Base-by-base conservation (phyloP, 1,140 invertebrate species). In the Sminthurides bifidus region DNA sequence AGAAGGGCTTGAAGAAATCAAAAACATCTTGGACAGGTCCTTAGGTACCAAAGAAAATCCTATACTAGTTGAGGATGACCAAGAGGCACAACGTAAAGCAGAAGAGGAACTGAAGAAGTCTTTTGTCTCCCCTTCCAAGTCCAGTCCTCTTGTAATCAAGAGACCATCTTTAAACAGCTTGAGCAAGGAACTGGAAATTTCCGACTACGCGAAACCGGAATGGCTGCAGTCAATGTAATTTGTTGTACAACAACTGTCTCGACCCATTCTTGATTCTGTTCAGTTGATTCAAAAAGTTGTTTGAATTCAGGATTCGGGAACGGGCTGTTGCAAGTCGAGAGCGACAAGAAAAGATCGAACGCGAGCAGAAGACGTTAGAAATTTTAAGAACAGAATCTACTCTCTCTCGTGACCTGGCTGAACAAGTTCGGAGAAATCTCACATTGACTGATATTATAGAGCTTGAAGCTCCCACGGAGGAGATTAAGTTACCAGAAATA, bases 381-480 rank as follows among this genome's bases (percentile, higher is more conserved):
- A 41, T 64, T 12, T 26, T 64, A 17, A 50, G 30, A 4, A 48
- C 40, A 3, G 38, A 58, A 40, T 60, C 58, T 1, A 58, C 31
- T 15, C 17, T 64, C 1, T 35, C 51, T 3, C 31, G 38, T 23
- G 49, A 51, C 33, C 14, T 54, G 5, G 29, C 33, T 12, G 48
- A 58, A 19, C 15, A 37, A 5, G 41, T 58, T 33, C 37, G 58
- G 14, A 54, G 52, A 19, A 55, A 58, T 23, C 35, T 64, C 3
- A 60, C 52, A 0, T 30, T 64, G 2, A 60, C 62, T 35, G 57
- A 64, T 38, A 58, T 64, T 17, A 64, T 64, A 23, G 56, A 54
- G 17, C 40, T 64, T 12, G 62, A 58, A 50, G 46, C 50, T 33
- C 40, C 24, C n/a, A 14, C 38, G 21, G 41, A 35, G 19, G 31